phyloP scores from a whole-genome alignment of 2,888 invertebrate genomes.

The Stenoptilia bipunctidactyla region DNA sequence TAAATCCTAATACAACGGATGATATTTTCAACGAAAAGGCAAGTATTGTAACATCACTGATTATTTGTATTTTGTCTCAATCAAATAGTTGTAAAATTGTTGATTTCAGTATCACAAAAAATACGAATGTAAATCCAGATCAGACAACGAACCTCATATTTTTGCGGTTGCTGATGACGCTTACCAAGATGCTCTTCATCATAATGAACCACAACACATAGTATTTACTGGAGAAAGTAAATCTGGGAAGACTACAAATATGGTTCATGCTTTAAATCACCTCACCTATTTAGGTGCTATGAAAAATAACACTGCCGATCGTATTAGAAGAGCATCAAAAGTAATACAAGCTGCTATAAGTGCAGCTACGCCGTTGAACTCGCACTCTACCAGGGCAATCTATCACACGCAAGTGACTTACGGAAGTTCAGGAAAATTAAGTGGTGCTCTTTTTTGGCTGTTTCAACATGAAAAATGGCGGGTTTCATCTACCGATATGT shows the following conservation, averaged over 20 bases:
- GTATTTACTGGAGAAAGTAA: constrained; percentile 91
- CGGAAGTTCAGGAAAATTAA: constrained; percentile 86
- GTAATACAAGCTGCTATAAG: constrained; percentile 85
- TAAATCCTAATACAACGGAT: constrained; percentile 84
- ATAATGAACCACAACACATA: constrained; percentile 87
- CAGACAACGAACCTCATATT: constrained; percentile 91
- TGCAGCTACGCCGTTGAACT: constrained; percentile 87
- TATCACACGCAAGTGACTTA: constrained; percentile 87
- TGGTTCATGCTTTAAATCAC: constrained; percentile 83
- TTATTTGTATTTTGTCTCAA: not conserved
- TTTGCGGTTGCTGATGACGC: constrained; percentile 91
- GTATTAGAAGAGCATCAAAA: constrained; percentile 76
- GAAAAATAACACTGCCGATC: constrained; percentile 73
- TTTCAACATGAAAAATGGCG: constrained; percentile 92
- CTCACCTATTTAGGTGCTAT: constrained; percentile 85
- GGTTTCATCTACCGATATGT: constrained; percentile 84
- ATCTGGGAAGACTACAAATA: constrained; percentile 91
- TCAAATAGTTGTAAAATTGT: constrained; percentile 1
- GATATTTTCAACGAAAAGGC: constrained; percentile 82
- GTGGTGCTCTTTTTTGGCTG: constrained; percentile 88
- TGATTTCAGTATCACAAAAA: constrained; percentile 79
- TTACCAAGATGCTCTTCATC: constrained; percentile 91
- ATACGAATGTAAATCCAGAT: constrained; percentile 87
- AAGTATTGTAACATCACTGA: constrained; percentile 24
- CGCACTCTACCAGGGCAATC: constrained; percentile 87